Conservation (phyloP, 2,888 invertebrate genomes). For the Pristionchus arcanus region DNA sequence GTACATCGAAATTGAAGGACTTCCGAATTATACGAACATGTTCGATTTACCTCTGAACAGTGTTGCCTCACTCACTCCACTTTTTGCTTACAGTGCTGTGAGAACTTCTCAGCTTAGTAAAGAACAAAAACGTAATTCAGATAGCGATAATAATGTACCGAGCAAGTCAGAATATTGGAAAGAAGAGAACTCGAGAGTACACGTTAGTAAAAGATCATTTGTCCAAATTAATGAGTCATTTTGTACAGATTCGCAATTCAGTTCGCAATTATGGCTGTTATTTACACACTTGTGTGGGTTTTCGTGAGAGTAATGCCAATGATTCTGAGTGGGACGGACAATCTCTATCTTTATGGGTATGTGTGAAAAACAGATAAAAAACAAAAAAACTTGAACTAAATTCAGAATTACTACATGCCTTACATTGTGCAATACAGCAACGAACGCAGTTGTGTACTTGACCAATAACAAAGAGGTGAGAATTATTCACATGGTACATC, state of each 20-base stretch:
- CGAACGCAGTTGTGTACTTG: not conserved
- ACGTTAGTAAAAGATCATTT: not conserved
- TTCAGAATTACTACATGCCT: not conserved
- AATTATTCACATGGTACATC: not conserved
- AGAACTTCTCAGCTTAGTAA: not conserved
- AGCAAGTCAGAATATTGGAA: not conserved
- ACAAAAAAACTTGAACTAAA: not conserved
- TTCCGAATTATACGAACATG: not conserved
- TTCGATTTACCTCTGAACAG: slow-evolving; percentile 3
- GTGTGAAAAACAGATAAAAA: not conserved
- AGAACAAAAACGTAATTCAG: not conserved
- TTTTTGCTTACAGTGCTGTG: not conserved
- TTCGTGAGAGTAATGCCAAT: not conserved
- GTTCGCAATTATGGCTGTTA: not conserved
- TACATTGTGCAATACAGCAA: slow-evolving; percentile 17
- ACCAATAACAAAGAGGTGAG: not conserved
- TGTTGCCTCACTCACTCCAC: not conserved
- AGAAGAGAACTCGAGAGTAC: not conserved
- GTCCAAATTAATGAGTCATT: not conserved
- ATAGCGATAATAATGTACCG: not conserved
- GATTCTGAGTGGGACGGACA: not conserved
- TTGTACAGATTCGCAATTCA: not conserved
- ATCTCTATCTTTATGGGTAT: slow-evolving; percentile 13
- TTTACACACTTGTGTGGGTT: slow-evolving; percentile 10
- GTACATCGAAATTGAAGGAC: not conserved